A percentile compares a stretch with the other conserved stretches of the same genome.
Conservation (phyloP, 2,888 invertebrate genomes). For the Nowickia ferox region DNA sequence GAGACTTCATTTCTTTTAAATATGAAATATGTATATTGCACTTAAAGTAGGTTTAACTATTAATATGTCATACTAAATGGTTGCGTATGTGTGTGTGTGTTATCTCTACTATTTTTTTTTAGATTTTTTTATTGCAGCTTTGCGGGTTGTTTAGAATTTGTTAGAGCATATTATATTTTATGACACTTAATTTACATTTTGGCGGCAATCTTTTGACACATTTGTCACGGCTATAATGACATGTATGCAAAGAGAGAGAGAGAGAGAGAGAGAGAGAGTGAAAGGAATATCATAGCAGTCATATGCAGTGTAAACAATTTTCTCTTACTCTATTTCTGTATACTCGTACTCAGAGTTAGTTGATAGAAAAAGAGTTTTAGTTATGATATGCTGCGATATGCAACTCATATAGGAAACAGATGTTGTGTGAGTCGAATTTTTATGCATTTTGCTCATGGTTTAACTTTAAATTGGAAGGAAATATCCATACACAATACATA, state of each 20-base stretch:
- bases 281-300: background rate
- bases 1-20: constrained; percentile 41
- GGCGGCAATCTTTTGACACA: constrained; percentile 79
- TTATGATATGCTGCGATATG: constrained; percentile 71
- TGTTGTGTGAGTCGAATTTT: background rate
- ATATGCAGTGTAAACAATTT: constrained; percentile 40
- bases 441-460: constrained; percentile 34
- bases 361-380: constrained; percentile 28
- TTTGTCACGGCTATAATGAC: constrained; percentile 77
- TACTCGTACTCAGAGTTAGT: constrained; percentile 40
- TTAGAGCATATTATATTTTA: constrained; percentile 68
- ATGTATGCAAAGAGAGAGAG: constrained; percentile 6
- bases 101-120: background rate
- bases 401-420: constrained; percentile 36
- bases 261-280: no score
- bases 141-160: constrained; percentile 72
- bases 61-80: constrained; percentile 59
- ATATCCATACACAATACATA: background rate
- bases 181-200: constrained; percentile 68
- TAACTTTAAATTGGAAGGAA: background rate
- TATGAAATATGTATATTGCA: constrained; percentile 42
- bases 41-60: constrained; percentile 60
- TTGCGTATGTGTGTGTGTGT: constrained; percentile 13
- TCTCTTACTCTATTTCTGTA: background rate
- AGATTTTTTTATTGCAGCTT: constrained; percentile 16